A percentile compares a stretch with the other conserved stretches of the same genome.
phyloP scores from a whole-genome alignment of 2,113 vertebrate genomes.

The Elanoides forficatus region DNA sequence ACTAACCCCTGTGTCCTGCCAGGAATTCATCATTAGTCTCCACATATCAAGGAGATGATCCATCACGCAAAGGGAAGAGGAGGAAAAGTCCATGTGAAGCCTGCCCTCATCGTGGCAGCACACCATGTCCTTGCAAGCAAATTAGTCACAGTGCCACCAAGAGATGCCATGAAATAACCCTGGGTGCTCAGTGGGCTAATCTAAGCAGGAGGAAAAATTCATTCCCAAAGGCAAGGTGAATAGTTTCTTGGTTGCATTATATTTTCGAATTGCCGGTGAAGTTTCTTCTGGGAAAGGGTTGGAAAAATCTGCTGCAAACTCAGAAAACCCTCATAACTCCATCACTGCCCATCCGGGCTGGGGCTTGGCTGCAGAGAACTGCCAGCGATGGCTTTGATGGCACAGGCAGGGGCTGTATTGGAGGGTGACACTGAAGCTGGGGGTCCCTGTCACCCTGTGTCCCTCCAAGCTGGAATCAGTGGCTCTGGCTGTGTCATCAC shows the following conservation, averaged over 20 bases:
- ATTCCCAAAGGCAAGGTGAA: neutral
- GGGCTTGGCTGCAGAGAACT: neutral
- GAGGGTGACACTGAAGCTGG: neutral
- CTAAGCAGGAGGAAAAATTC: neutral
- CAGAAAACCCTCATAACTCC: accelerated
- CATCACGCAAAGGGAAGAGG: neutral
- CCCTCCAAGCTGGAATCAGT: accelerated
- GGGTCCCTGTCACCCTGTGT: neutral
- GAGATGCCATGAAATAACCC: neutral
- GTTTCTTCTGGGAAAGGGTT: neutral
- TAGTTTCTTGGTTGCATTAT: neutral
- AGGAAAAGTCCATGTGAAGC: neutral
- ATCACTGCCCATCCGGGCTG: neutral
- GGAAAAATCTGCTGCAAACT: neutral
- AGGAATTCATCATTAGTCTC: neutral
- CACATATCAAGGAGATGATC: neutral
- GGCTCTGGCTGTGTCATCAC: neutral
- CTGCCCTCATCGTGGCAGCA: accelerated
- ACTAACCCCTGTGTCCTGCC: neutral
- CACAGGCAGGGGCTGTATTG: neutral
- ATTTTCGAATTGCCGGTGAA: neutral
- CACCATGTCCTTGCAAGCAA: neutral
- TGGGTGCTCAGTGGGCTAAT: neutral
- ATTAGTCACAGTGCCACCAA: neutral
- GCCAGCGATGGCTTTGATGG: neutral